Evolutionary conservation across 2,113 vertebrate species (phyloP), one percentile per base, ranked within the genome.

Genomic region (Octodon degus): DNA sequence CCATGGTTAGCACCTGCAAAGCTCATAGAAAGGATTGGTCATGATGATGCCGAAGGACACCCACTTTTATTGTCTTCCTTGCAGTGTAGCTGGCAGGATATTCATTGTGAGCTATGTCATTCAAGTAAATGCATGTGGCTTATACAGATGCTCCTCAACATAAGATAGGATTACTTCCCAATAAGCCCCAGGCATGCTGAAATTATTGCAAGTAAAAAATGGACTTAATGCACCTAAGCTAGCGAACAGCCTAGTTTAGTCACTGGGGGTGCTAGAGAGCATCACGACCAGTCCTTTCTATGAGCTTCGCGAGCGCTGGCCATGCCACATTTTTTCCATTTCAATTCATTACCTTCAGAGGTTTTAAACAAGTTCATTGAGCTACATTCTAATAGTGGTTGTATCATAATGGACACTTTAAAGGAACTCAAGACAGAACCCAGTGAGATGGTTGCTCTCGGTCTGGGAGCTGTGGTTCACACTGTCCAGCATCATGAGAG

Each of bases 351-450:
- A 91, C 81, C 47, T 81, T 96, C 88, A 94, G 34, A 94, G 60
- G 27, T 91, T 93, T 95, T 89, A 72, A 74, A 50, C 34, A 82
- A 92, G 9, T 65, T 81, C 62, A 90, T 55, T 82, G 85, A 94
- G 27, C 60, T 86, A 22, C 79, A 63, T 95, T 91, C 74, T 91
- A 65, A 67, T 72, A 80, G 88, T 92, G 53, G 60, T 81, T 94
- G 12, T 70, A 43, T 47, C 40, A 43, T 76, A 43, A n/a, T 34
- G 62, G 74, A 27, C 67, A 34, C 77, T 55, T 79, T 82, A 67
- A 50, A 50, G 7, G 50, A 85, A 93, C 68, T 94, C 25, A 89
- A 90, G 55, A 97, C 50, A 96, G 81, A 96, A 96, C 96, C 17
- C 55, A 19, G 55, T 19, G 55, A 58, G 55, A 58, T 58, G 17